phyloP scores from a whole-genome alignment of 2,113 vertebrate genomes.

The Genyomyrus donnyi region DNA sequence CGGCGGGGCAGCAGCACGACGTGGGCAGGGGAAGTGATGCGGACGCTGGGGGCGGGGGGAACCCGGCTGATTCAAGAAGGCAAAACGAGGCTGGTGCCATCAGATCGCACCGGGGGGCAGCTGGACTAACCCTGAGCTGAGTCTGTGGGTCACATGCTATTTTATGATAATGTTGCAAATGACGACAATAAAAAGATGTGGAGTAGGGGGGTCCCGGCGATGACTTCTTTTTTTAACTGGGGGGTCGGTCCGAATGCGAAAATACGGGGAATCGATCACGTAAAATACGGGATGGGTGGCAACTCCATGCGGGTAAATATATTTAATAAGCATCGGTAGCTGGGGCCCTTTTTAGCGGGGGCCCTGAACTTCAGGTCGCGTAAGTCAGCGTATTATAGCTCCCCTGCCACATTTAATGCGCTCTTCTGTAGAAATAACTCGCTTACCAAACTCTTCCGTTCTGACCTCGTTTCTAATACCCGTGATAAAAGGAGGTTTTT shows the following conservation, averaged over 20 bases:
- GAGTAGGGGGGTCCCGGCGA: not conserved
- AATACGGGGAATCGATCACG: not conserved
- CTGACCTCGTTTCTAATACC: not conserved
- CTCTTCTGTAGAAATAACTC: not conserved
- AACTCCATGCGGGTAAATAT: not conserved
- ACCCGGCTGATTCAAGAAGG: not conserved
- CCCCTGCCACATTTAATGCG: not conserved
- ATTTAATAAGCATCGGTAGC: not conserved
- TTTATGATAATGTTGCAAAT: not conserved
- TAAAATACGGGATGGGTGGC: not conserved
- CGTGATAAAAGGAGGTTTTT: not conserved
- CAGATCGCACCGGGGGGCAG: not conserved
- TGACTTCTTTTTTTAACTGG: not conserved
- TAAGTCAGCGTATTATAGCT: not conserved
- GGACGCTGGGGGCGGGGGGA: not conserved
- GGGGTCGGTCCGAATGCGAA: not conserved
- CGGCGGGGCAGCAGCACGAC: conserved; percentile 36
- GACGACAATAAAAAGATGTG: not conserved
- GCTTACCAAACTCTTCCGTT: not conserved
- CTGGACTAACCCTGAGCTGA: not conserved
- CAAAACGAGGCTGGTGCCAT: not conserved
- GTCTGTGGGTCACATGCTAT: not conserved
- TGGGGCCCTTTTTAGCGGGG: not conserved
- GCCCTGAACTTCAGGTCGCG: not conserved
- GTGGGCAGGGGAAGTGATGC: conserved; percentile 49